These are phyloP conservation scores for Plodia interpunctella DNA, from an alignment of 1,140 invertebrate species.

Conservation along the genomic window DNA sequence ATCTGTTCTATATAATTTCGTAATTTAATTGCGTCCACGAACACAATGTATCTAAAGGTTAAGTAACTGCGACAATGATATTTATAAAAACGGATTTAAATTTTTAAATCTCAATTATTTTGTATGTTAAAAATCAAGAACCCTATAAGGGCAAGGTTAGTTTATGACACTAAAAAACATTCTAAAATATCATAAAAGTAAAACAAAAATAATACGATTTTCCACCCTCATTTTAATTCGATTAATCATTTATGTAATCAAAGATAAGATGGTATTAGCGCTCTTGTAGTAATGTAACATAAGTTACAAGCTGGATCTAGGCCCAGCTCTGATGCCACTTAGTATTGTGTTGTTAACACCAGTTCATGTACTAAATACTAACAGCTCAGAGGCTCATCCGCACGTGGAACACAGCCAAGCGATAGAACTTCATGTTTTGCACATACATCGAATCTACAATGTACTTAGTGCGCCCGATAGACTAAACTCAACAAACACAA, in stretches of 20 bases:
- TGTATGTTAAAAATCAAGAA: too few species aligned
- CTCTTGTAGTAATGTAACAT: too few species aligned
- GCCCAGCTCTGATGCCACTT: neutral
- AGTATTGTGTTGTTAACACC: constrained; percentile 23
- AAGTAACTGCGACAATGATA: neutral
- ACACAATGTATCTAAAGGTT: too few species aligned
- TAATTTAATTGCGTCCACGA: too few species aligned
- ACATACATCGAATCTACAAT: constrained; percentile 59
- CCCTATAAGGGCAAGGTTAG: too few species aligned
- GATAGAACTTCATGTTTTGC: constrained; percentile 74
- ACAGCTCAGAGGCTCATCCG: constrained; percentile 41
- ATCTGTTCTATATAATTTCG: too few species aligned
- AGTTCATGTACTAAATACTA: constrained; percentile 60
- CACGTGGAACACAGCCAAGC: constrained; percentile 71
- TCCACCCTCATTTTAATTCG: too few species aligned
- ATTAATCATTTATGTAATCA: too few species aligned
- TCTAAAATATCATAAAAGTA: too few species aligned
- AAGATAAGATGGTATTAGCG: too few species aligned
- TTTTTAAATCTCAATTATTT: neutral
- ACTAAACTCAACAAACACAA: constrained; percentile 11
- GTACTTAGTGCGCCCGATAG: constrained; percentile 33
- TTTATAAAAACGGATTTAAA: neutral
- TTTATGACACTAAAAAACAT: too few species aligned
- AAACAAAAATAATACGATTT: too few species aligned
- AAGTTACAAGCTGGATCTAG: neutral